Percentiles rank a stretch among this genome's conserved stretches.
These are phyloP conservation scores for Drosophila grimshawi DNA, from an alignment of 1,140 invertebrate species.

Conservation along the genomic window DNA sequence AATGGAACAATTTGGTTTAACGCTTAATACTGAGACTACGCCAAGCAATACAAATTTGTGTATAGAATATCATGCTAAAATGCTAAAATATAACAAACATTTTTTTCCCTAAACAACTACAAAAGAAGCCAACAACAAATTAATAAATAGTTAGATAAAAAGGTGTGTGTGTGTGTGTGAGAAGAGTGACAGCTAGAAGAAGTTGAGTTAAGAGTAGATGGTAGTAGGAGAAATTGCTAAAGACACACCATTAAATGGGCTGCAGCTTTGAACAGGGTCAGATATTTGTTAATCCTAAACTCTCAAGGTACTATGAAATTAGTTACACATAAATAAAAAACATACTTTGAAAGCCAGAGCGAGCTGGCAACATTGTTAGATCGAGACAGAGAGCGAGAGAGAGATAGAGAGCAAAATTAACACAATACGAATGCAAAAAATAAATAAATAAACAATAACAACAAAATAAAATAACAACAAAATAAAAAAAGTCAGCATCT, in stretches of 20 bases:
- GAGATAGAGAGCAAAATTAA: constrained; percentile 43
- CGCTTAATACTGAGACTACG: constrained; percentile 73
- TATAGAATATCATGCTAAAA: constrained; percentile 33
- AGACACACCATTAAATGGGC: neutral
- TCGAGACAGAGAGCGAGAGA: neutral
- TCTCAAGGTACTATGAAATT: neutral
- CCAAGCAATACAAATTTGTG: constrained; percentile 29
- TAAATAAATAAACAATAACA: constrained; percentile 20
- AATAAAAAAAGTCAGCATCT: constrained; percentile 19
- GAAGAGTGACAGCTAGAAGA: neutral
- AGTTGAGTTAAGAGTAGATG: neutral
- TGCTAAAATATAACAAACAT: constrained; percentile 15
- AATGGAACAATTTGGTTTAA: constrained; percentile 68
- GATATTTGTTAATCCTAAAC: constrained; percentile 14
- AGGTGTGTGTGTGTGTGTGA: neutral
- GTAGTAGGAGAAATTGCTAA: neutral
- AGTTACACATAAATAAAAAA: neutral
- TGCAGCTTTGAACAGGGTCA: constrained; percentile 22
- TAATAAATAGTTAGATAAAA: neutral
- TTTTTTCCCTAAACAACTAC: neutral
- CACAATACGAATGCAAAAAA: constrained; percentile 17
- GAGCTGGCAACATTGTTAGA: constrained; percentile 20
- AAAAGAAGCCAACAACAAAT: neutral
- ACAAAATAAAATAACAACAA: constrained; percentile 6
- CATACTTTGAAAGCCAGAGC: constrained; percentile 12